These are phyloP conservation scores for Corvus cornix DNA, from an alignment of 2,113 vertebrate genomes.

Conservation along the genomic window DNA sequence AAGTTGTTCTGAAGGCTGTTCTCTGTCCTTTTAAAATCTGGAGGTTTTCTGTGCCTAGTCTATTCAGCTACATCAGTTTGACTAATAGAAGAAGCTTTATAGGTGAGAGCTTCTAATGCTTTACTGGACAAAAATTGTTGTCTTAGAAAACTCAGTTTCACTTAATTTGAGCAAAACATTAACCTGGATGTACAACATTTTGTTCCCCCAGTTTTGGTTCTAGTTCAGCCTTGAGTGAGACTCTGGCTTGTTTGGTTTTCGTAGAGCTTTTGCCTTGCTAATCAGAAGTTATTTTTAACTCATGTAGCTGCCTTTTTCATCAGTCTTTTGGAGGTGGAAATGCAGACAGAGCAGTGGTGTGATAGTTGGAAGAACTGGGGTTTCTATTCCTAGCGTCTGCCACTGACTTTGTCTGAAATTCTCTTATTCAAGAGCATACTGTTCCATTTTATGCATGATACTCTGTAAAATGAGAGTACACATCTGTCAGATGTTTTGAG, in stretches of 20 bases:
- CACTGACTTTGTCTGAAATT: not conserved
- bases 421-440: not conserved
- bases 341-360: not conserved
- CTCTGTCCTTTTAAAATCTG: not conserved
- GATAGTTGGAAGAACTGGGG: not conserved
- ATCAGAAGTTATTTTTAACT: slow-evolving; percentile 28
- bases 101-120: not conserved
- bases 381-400: not conserved
- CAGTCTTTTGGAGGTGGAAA: not conserved
- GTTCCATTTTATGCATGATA: not conserved
- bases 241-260: not conserved
- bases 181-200: not conserved
- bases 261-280: not conserved
- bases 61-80: not conserved
- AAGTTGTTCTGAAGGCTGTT: not conserved
- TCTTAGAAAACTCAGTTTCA: not conserved
- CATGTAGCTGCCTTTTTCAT: not conserved
- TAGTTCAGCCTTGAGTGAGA: not conserved
- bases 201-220: not conserved
- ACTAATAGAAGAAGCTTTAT: not conserved
- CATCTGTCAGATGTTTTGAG: not conserved
- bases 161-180: not conserved
- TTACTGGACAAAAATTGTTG: not conserved
- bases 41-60: not conserved
- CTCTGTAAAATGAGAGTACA: not conserved